A percentile compares a stretch with the other conserved stretches of the same genome.
These are phyloP conservation scores for Odocoileus virginianus DNA, from an alignment of 2,113 vertebrate species.

Conservation along the genomic window DNA sequence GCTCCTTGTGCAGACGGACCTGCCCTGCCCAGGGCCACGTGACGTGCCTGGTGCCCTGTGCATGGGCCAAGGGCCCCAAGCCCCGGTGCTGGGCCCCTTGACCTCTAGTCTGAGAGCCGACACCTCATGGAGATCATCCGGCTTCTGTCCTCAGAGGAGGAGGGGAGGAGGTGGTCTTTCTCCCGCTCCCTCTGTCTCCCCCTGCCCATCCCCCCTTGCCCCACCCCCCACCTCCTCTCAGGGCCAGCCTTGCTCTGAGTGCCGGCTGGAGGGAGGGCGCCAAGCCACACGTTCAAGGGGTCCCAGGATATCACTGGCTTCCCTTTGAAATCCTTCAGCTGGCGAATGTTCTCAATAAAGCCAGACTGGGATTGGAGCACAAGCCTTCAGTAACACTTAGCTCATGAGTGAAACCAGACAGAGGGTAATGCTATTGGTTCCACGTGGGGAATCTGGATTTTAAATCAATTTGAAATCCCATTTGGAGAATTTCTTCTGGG, in stretches of 20 bases:
- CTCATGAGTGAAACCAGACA: conserved; percentile 48
- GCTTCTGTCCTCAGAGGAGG: background rate
- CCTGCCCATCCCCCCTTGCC: rapidly evolving
- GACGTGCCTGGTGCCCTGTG: rapidly evolving
- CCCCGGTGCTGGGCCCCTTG: rapidly evolving
- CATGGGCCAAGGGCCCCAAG: rapidly evolving
- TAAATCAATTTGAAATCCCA: conserved; percentile 24
- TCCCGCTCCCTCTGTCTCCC: background rate
- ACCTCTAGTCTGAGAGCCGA: background rate
- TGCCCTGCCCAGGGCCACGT: rapidly evolving
- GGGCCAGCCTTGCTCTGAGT: background rate
- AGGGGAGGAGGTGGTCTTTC: background rate
- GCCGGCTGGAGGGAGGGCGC: background rate
- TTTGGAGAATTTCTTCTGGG: conserved; percentile 25
- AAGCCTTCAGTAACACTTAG: conserved; percentile 55
- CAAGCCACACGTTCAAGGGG: background rate
- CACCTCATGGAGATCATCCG: rapidly evolving
- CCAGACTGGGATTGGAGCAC: background rate
- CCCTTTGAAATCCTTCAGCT: background rate
- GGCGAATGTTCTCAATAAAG: background rate
- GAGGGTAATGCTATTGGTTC: background rate
- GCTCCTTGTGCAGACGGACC: rapidly evolving
- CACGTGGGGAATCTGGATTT: conserved; percentile 41
- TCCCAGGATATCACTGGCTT: background rate
- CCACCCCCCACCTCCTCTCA: rapidly evolving